A percentile compares a stretch with the other conserved stretches of the same genome.
These are phyloP conservation scores for Eubucco bourcierii DNA, from an alignment of 2,113 vertebrate genomes.

Conservation along the genomic window DNA sequence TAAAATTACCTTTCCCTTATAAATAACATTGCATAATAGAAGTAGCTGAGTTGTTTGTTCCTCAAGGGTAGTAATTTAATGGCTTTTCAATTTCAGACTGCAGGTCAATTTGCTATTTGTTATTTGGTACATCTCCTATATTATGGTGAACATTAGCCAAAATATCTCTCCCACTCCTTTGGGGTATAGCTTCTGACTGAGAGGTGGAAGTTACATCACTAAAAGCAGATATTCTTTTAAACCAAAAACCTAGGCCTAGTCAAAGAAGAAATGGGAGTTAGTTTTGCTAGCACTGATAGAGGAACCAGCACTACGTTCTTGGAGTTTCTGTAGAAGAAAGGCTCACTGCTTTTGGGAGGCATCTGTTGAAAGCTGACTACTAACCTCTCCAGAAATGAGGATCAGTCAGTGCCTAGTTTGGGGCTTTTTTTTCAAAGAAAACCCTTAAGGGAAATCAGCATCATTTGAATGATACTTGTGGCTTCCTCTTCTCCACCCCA, in stretches of 20 bases:
- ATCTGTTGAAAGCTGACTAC: neutral
- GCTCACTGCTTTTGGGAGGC: neutral
- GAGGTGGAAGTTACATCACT: neutral
- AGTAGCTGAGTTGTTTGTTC: neutral
- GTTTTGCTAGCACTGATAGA: neutral
- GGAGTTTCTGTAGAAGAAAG: neutral
- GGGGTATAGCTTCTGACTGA: neutral
- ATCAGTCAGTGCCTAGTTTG: neutral
- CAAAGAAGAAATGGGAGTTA: neutral
- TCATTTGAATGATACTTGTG: neutral
- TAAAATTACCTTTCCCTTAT: neutral
- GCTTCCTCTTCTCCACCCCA: neutral
- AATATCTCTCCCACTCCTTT: neutral
- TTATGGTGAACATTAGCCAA: neutral
- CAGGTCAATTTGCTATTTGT: conserved; percentile 5
- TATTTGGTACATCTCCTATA: neutral
- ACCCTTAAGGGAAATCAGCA: neutral
- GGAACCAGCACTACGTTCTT: neutral
- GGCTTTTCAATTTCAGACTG: conserved; percentile 20
- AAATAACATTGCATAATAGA: neutral
- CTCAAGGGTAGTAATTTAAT: conserved; percentile 4
- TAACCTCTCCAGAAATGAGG: neutral
- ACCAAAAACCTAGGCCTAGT: neutral
- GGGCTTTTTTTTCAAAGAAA: neutral
- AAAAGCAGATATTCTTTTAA: neutral